Percentiles rank a stretch among this genome's conserved stretches.
Evolutionary conservation across 1,140 invertebrate genomes (phyloP).

Genomic region (Cotesia chilonis): DNA sequence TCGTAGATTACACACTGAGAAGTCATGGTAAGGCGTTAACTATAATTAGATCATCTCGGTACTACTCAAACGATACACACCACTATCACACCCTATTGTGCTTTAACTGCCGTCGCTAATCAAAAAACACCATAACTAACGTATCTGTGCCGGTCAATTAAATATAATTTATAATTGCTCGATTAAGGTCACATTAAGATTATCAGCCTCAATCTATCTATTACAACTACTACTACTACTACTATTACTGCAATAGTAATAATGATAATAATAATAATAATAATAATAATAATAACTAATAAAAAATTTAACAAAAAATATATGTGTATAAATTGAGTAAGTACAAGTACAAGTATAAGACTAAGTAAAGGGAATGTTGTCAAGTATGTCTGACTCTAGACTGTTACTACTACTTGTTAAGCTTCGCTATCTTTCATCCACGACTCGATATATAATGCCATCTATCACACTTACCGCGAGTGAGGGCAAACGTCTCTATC

Average conservation of each 20-base stretch:
- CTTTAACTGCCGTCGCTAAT: slow-evolving; percentile 14
- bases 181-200: background rate
- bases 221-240: too few species aligned
- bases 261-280: too few species aligned
- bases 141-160: too few species aligned
- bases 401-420: slow-evolving; percentile 21
- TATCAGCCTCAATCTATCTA: too few species aligned
- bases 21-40: slow-evolving; percentile 32
- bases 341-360: too few species aligned
- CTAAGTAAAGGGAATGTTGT: background rate
- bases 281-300: too few species aligned
- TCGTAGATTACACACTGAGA: slow-evolving; percentile 34
- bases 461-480: background rate
- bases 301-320: too few species aligned
- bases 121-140: slow-evolving; percentile 3
- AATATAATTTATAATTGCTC: slow-evolving; percentile 2
- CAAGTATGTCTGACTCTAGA: slow-evolving; percentile 26
- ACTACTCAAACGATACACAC: background rate
- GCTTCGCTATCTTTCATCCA: background rate
- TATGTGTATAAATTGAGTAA: too few species aligned
- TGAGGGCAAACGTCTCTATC: background rate
- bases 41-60: slow-evolving; percentile 34
- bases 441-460: background rate
- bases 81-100: slow-evolving; percentile 25
- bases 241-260: too few species aligned